Base-by-base conservation (phyloP, 2,113 vertebrate genomes). In the Halcyon senegalensis region DNA sequence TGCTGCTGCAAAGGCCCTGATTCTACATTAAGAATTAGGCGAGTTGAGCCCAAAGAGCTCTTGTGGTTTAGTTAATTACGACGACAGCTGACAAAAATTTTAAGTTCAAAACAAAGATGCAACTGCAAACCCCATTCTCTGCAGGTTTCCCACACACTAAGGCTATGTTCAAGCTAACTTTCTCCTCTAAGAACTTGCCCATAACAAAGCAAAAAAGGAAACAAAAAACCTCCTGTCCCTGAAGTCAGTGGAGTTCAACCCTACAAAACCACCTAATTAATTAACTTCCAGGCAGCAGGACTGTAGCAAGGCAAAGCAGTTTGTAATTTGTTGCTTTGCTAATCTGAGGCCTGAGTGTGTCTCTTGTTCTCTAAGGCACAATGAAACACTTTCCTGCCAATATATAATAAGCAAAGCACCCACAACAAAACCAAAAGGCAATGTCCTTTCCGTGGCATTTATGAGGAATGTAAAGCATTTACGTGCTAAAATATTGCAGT, bases 251-350 rank as follows among this genome's bases (percentile, higher is more conserved):
- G 63, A 80, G 68, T 66, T 91, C 88, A 94, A 25, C 23, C 62
- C 75, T 93, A 84, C 84, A 84, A 77, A 81, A 81, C 37, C 84
- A 53, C 20, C 72, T 90, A 67, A 96, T 96, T 95, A 90, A 96
- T 81, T 93, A 91, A 93, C 15, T 90, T 86, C 31, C 73, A 94
- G 56, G 48, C 77, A 92, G 78, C 67, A 74, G 44, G 33, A 41
- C 58, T 60, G 58, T 11, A 87, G 73, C 46, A 78, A 76, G 51
- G 68, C 43, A 93, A 72, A 93, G 84, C 17, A 53, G 25, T 67
- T 55, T 66, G 74, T 39, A 44, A 75, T 95, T 85, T 84, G 79
- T 62, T 66, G 53, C 39, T 94, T 82, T 84, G 37, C 53, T 95
- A 62, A 76, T 60, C 67, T 56, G 46, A 80, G 44, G 30, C 39